A percentile compares a stretch with the other conserved stretches of the same genome.
Evolutionary conservation across 2,797 vertebrate species (phyloP).

Genomic region (Apodemus agrarius): DNA sequence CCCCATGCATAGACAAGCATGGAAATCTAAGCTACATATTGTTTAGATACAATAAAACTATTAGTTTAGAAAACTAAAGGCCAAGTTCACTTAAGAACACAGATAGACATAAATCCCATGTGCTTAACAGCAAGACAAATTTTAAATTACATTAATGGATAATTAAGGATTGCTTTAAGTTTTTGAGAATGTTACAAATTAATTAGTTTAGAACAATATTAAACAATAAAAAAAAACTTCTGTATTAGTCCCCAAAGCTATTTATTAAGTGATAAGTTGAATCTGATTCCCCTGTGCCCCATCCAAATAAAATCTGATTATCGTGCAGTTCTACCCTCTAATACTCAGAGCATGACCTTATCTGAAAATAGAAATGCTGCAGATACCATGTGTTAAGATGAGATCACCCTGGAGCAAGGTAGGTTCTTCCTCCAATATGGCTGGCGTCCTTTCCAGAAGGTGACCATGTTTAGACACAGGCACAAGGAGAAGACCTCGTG

Average conservation of each 20-base stretch:
- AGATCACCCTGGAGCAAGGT: not conserved
- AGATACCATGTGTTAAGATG: not conserved
- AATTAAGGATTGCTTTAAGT: not conserved
- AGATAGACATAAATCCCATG: not conserved
- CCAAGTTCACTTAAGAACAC: not conserved
- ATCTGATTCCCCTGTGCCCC: not conserved
- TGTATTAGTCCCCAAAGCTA: not conserved
- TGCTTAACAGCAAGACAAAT: not conserved
- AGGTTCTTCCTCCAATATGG: not conserved
- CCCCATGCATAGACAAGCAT: not conserved
- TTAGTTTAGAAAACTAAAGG: not conserved
- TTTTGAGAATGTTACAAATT: not conserved
- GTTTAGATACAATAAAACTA: not conserved
- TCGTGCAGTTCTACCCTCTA: not conserved
- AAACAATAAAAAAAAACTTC: not conserved
- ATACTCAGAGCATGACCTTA: not conserved
- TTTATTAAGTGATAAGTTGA: not conserved
- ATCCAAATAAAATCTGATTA: not conserved
- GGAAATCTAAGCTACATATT: not conserved
- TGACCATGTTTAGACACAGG: too few species aligned
- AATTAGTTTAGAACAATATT: not conserved
- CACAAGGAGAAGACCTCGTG: accelerated
- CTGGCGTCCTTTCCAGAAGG: not conserved
- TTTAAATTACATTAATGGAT: not conserved
- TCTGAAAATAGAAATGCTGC: not conserved